Base-by-base conservation (phyloP, 2,113 vertebrate genomes). In the Rynchops niger region DNA sequence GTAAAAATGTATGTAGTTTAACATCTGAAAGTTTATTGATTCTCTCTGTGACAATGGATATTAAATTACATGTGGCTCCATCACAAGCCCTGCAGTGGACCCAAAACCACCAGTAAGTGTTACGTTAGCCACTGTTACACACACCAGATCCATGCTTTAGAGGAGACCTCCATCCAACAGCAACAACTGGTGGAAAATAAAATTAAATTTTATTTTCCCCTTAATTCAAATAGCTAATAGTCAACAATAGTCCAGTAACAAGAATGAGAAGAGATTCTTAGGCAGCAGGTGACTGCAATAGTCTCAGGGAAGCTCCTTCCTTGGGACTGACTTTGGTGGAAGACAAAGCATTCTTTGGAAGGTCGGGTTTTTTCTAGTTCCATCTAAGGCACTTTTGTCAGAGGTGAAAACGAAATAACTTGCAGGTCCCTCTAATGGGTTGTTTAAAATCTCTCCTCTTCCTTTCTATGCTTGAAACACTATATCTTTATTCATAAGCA, bases 401-500 rank as follows among this genome's bases (percentile, higher is more conserved):
- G 58, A 87, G 17, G 15, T 90, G 25, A 53, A 90, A 88, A 50
- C 11, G 76, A 86, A 62, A 2, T 27, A 89, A 45, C 18, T 67
- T 6, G 1, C 30, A 88, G 20, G 14, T 82, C 15, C 5, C 50
- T 43, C 34, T 65, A 59, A 61, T 47, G 23, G 13, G 45, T 84
- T 90, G 19, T 55, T 95, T 80, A 80, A 93, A 85, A 90, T 86
- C 5, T 66, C 16, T 38, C 34, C 29, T 86, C 69, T 92, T 92
- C 49, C 53, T 80, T 82, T 70, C 67, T 87, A 80, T 23, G 83
- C 38, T 74, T 78, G 47, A 90, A 95, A 86, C 32, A 70, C 50
- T 70, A 83, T 26, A 70, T 88, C 86, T 85, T 93, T 88, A 95
- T 86, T 91, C 42, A 82, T 77, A 72, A 82, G 71, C 20, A 83